Evolutionary conservation across 2,888 invertebrate genomes (phyloP).

Genomic region (Nemotelus nigrinus): DNA sequence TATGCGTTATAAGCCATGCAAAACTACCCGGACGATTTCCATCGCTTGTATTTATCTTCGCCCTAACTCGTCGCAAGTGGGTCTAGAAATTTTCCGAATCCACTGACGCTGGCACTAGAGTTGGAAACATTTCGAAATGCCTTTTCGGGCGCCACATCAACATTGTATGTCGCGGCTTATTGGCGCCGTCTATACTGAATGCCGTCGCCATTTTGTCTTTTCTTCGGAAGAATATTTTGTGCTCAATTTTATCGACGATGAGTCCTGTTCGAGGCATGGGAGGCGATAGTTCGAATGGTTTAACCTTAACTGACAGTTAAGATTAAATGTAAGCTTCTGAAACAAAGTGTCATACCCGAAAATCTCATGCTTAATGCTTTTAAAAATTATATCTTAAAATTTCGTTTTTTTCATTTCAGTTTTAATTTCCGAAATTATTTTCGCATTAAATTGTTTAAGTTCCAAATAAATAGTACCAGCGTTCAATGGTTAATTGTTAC

Average conservation of each 20-base stretch:
- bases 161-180: slow-evolving; percentile 50
- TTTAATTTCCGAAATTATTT: no score
- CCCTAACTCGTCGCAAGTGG: not conserved
- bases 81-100: slow-evolving; percentile 8
- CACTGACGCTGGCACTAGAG: not conserved
- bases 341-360: no score
- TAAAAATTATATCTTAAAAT: no score
- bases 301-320: no score
- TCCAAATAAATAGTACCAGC: no score
- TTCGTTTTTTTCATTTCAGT: no score
- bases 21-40: no score
- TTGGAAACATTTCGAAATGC: slow-evolving; percentile 45
- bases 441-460: no score
- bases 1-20: no score
- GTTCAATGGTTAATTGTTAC: no score
- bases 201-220: slow-evolving; percentile 51
- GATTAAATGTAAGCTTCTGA: no score
- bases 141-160: slow-evolving; percentile 52
- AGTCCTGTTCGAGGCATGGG: slow-evolving; percentile 1
- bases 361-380: no score
- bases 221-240: slow-evolving; percentile 45
- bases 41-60: not conserved
- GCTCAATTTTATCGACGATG: slow-evolving; percentile 37
- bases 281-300: not conserved
- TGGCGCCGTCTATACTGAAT: slow-evolving; percentile 49